Conservation (phyloP, 2,888 invertebrate species). For the Hirtodrosophila confusa region DNA sequence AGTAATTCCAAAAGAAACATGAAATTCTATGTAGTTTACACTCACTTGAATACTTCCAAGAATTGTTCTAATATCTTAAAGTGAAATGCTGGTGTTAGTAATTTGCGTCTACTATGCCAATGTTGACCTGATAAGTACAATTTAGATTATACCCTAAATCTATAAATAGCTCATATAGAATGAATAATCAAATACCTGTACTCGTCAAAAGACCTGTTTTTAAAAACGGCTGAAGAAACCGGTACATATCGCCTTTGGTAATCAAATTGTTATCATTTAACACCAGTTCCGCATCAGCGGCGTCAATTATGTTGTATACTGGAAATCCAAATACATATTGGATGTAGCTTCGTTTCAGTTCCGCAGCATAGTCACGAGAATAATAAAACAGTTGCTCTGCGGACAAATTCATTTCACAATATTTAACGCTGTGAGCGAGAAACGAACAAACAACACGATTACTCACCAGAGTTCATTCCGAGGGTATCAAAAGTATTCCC, state of each 20-base stretch:
- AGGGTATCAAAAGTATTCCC: slow-evolving; percentile 71
- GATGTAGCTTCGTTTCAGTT: slow-evolving; percentile 60
- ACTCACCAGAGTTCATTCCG: slow-evolving; percentile 58
- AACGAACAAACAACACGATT: background rate
- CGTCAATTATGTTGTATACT: slow-evolving; percentile 62
- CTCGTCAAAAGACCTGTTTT: slow-evolving; percentile 65
- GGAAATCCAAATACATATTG: slow-evolving; percentile 57
- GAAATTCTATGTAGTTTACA: background rate
- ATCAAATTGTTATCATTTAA: slow-evolving; percentile 62
- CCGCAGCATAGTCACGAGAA: slow-evolving; percentile 50
- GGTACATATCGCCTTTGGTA: slow-evolving; percentile 64
- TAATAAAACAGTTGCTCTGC: slow-evolving; percentile 59
- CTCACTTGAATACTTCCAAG: slow-evolving; percentile 71
- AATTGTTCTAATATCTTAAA: slow-evolving; percentile 91
- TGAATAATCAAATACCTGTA: slow-evolving; percentile 35
- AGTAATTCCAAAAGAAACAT: no score
- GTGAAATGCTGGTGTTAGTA: slow-evolving; percentile 92
- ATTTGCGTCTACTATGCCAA: slow-evolving; percentile 89
- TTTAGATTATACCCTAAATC: no score
- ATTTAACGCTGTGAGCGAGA: background rate
- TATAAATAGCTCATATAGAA: no score
- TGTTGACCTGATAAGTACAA: slow-evolving; percentile 77
- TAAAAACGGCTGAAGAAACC: slow-evolving; percentile 63
- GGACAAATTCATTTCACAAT: background rate
- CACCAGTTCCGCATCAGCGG: slow-evolving; percentile 65